A percentile compares a stretch with the other conserved stretches of the same genome.
phyloP scores from a whole-genome alignment of 2,888 invertebrate genomes.

The Parnassius glacialis region DNA sequence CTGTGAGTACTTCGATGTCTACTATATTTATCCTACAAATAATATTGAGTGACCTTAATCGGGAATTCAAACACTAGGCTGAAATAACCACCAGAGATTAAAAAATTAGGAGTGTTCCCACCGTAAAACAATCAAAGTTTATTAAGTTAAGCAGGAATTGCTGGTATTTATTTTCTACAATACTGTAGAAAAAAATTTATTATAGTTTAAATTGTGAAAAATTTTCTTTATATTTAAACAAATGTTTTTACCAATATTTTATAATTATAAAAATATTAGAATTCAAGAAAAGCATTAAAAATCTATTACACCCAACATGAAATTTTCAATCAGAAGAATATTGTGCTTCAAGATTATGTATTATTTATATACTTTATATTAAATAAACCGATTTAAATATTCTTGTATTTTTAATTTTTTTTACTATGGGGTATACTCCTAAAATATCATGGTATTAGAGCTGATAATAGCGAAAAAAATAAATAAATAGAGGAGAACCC shows the following conservation, averaged over 20 bases:
- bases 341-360: conserved; percentile 41
- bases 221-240: neutral
- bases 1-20: conserved; percentile 35
- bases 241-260: conserved; percentile 33
- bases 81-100: conserved; percentile 69
- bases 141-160: conserved; percentile 57
- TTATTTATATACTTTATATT: conserved; percentile 45
- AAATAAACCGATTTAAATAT: conserved; percentile 38
- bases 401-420: conserved; percentile 8
- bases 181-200: conserved; percentile 44
- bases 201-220: conserved; percentile 39
- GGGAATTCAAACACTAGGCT: conserved; percentile 51
- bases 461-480: no score
- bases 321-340: conserved; percentile 25
- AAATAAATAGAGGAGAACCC: no score
- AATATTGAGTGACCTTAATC: conserved; percentile 32
- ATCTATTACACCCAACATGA: conserved; percentile 17
- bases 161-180: conserved; percentile 57
- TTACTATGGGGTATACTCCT: no score
- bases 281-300: conserved; percentile 22
- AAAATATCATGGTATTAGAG: no score
- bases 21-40: conserved; percentile 28
- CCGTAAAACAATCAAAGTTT: conserved; percentile 73
- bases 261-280: conserved; percentile 28
- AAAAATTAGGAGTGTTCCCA: conserved; percentile 73